A percentile compares a stretch with the other conserved stretches of the same genome.
phyloP scores from a whole-genome alignment of 2,113 vertebrate genomes.

The Erpornis zantholeuca region DNA sequence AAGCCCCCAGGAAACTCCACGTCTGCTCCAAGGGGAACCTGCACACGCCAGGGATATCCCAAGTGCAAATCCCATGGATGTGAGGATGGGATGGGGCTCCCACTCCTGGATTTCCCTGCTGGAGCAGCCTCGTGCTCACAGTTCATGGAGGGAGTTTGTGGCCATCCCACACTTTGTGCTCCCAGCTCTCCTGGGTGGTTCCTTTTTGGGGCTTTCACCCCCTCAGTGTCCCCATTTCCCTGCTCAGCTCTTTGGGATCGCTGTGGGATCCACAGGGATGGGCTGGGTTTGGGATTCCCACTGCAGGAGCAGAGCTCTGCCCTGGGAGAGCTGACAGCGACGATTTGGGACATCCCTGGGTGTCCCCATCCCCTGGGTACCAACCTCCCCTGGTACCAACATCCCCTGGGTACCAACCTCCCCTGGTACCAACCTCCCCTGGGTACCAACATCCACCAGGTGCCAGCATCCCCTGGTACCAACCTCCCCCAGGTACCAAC shows the following conservation, averaged over 20 bases:
- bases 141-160: accelerated
- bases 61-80: accelerated
- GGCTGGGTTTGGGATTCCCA: accelerated
- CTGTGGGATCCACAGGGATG: too few relatives aligned
- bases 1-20: too few relatives aligned
- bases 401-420: accelerated
- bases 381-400: too few relatives aligned
- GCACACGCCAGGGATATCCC: not conserved
- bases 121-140: accelerated
- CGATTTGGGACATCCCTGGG: too few relatives aligned
- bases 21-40: not conserved
- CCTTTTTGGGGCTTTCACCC: not conserved
- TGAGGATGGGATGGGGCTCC: accelerated
- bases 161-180: not conserved
- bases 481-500: too few relatives aligned
- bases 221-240: not conserved
- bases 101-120: not conserved
- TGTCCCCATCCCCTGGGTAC: not conserved
- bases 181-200: not conserved
- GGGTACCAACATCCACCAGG: not conserved
- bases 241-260: accelerated
- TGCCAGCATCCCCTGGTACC: too few relatives aligned
- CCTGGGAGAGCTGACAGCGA: not conserved
- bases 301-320: not conserved
- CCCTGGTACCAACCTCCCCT: too few relatives aligned